Conservation (phyloP, 1,140 invertebrate genomes). For the Calosoma granatense region DNA sequence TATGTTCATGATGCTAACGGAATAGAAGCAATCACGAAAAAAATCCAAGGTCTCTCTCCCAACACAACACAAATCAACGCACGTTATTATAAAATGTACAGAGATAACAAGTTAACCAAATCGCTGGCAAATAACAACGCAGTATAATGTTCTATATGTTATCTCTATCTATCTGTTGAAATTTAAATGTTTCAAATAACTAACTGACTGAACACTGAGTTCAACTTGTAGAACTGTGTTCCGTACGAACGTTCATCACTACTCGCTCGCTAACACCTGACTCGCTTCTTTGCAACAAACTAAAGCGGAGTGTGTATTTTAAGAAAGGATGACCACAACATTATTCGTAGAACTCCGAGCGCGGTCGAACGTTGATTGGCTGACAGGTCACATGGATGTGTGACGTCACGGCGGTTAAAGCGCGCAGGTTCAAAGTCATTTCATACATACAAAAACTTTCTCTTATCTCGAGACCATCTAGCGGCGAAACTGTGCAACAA, state of each 20-base stretch:
- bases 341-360: constrained; percentile 16
- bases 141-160: too few species aligned
- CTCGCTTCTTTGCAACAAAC: background rate
- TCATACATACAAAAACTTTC: background rate
- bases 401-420: constrained; percentile 8
- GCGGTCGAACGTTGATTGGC: constrained; percentile 16
- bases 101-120: too few species aligned
- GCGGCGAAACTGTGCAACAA: background rate
- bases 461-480: background rate
- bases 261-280: background rate
- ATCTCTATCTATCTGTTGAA: too few species aligned
- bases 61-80: background rate
- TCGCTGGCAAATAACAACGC: too few species aligned
- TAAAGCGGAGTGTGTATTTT: constrained; percentile 19
- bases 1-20: background rate
- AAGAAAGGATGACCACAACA: constrained; percentile 22
- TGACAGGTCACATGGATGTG: constrained; percentile 13
- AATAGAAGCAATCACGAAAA: background rate
- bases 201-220: too few species aligned
- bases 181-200: too few species aligned
- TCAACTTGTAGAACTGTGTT: too few species aligned
- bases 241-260: background rate
- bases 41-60: background rate
- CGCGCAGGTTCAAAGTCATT: constrained; percentile 15
- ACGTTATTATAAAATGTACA: background rate